Percentiles rank a stretch among this genome's conserved stretches.
These are phyloP conservation scores for Pterostichus madidus DNA, from an alignment of 2,888 invertebrate genomes.

Conservation along the genomic window DNA sequence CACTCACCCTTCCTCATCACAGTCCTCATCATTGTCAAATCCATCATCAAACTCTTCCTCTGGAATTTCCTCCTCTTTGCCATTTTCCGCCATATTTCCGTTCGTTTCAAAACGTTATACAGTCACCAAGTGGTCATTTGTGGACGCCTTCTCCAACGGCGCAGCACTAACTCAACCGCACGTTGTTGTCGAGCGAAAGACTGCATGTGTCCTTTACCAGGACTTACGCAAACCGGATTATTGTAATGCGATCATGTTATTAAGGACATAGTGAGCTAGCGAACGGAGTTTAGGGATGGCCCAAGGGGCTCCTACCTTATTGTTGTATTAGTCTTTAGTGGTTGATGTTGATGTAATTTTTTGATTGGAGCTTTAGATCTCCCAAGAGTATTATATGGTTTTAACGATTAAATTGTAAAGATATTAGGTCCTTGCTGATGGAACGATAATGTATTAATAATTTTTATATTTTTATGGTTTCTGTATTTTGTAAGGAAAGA, in stretches of 20 bases:
- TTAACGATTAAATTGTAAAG: constrained; percentile 2
- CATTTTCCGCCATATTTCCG: constrained; percentile 45
- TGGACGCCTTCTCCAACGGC: constrained; percentile 1
- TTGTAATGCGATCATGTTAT: constrained; percentile 69
- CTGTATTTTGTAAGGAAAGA: too few relatives aligned
- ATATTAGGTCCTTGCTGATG: background rate
- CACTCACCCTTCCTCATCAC: constrained; percentile 60
- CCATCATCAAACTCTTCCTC: constrained; percentile 57
- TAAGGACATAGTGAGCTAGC: constrained; percentile 59
- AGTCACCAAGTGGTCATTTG: too few relatives aligned
- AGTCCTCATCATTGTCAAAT: constrained; percentile 47
- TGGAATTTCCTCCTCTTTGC: constrained; percentile 1
- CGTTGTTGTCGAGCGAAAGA: background rate
- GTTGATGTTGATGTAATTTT: background rate
- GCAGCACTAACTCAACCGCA: background rate
- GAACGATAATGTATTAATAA: too few relatives aligned
- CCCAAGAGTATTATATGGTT: constrained; percentile 18
- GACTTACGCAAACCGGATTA: constrained; percentile 69
- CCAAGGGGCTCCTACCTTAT: background rate
- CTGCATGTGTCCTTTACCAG: constrained; percentile 13
- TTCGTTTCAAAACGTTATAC: too few relatives aligned
- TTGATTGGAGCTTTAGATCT: constrained; percentile 20
- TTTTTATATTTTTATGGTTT: too few relatives aligned
- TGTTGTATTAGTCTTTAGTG: background rate
- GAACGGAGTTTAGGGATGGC: constrained; percentile 26